phyloP scores from a whole-genome alignment of 2,113 vertebrate genomes.

The Psophia crepitans region DNA sequence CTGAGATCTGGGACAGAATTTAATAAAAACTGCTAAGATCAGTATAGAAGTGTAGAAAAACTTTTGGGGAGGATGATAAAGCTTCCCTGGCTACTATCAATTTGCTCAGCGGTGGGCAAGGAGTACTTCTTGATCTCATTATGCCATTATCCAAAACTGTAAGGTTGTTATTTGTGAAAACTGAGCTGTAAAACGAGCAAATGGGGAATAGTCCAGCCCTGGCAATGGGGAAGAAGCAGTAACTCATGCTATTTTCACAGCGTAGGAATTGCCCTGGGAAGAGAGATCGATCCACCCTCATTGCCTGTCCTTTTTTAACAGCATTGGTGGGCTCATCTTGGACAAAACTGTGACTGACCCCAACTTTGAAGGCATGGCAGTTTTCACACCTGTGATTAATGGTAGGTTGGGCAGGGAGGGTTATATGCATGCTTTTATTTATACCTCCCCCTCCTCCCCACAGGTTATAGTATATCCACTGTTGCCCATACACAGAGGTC shows the following conservation, averaged over 20 bases:
- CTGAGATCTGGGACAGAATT: not conserved
- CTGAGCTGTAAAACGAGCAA: not conserved
- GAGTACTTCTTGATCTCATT: not conserved
- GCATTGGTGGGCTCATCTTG: slow-evolving; percentile 89
- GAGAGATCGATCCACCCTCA: not conserved
- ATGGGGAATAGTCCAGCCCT: not conserved
- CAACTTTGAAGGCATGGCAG: slow-evolving; percentile 87
- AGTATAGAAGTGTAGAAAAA: not conserved
- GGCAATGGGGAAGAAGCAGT: not conserved
- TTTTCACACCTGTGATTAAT: slow-evolving; percentile 90
- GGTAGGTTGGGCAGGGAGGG: slow-evolving; percentile 72
- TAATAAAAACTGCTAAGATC: not conserved
- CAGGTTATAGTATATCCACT: not conserved
- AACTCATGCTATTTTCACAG: not conserved
- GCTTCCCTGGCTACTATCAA: not conserved
- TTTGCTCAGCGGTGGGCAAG: not conserved
- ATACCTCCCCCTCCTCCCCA: not conserved
- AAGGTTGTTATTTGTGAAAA: not conserved
- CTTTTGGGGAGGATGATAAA: not conserved
- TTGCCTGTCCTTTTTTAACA: slow-evolving; percentile 55
- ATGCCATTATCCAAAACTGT: not conserved
- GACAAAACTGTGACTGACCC: slow-evolving; percentile 85
- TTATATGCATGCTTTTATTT: not conserved
- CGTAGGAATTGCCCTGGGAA: not conserved
- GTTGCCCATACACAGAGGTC: not conserved